Evolutionary conservation across 2,797 vertebrate genomes (phyloP).

Genomic region (Myiotriccus ornatus): DNA sequence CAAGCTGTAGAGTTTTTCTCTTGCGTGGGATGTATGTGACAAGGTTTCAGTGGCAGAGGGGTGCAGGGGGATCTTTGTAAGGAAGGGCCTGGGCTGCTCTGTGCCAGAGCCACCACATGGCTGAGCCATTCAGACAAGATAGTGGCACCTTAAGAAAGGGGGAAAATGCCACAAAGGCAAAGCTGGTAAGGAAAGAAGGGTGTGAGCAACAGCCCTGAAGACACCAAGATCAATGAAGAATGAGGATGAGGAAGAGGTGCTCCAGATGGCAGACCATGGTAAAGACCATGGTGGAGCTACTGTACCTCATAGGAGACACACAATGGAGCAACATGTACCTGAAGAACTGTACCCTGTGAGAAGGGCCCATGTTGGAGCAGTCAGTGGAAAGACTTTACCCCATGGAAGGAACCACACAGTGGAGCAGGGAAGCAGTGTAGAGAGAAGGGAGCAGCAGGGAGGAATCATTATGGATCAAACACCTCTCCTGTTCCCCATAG

Average conservation of each 20-base stretch:
- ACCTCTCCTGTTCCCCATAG: neutral
- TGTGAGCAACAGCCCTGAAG: neutral
- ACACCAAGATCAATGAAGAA: rapidly evolving
- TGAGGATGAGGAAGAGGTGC: neutral
- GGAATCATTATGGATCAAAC: rapidly evolving
- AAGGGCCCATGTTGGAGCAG: neutral
- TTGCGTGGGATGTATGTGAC: neutral
- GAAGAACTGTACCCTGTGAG: neutral
- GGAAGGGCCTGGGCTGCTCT: neutral
- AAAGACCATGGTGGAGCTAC: neutral
- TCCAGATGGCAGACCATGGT: neutral
- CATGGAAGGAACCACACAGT: rapidly evolving
- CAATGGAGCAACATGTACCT: neutral
- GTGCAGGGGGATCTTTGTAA: neutral
- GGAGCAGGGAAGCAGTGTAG: neutral
- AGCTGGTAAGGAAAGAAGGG: neutral
- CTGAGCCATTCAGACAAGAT: neutral
- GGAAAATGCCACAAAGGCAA: neutral
- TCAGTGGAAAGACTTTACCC: neutral
- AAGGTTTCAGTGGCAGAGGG: neutral
- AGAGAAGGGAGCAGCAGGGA: neutral
- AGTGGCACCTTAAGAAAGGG: neutral
- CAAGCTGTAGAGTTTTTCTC: neutral
- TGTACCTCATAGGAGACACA: neutral
- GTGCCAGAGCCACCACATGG: neutral